A percentile compares a stretch with the other conserved stretches of the same genome.
These are phyloP conservation scores for Notamacropus eugenii DNA, from an alignment of 2,797 vertebrate genomes.

Conservation along the genomic window DNA sequence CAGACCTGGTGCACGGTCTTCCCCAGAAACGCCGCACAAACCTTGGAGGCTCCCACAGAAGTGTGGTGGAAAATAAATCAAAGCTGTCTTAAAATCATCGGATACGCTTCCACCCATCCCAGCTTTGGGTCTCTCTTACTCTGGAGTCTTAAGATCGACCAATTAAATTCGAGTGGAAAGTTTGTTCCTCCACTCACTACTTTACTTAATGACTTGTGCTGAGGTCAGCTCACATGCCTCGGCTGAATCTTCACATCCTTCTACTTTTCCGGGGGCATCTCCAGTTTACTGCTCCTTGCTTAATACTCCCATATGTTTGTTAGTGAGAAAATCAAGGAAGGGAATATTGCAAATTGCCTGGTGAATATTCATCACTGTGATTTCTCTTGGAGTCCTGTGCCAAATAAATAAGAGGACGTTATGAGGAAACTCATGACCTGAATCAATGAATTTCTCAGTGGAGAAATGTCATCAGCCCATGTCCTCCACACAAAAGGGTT, in stretches of 20 bases:
- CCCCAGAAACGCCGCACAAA: background rate
- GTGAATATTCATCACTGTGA: conserved; percentile 95
- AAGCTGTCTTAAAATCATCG: background rate
- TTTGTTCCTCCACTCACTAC: conserved; percentile 64
- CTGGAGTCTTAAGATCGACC: conserved; percentile 54
- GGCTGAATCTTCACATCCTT: conserved; percentile 58
- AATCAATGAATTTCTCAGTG: background rate
- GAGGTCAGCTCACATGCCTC: background rate
- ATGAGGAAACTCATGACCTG: background rate
- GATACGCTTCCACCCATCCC: background rate
- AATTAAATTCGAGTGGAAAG: conserved; percentile 59
- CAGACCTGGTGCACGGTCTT: background rate
- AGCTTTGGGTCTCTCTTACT: conserved; percentile 16
- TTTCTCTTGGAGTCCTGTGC: conserved; percentile 93
- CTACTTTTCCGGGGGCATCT: conserved; percentile 66
- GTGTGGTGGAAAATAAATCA: background rate
- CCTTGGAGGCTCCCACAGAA: background rate
- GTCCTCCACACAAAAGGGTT: background rate
- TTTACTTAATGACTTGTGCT: conserved; percentile 52
- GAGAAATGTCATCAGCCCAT: background rate
- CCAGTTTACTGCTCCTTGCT: conserved; percentile 87
- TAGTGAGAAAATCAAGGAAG: conserved; percentile 97
- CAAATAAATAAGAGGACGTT: conserved; percentile 74
- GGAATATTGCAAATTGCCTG: conserved; percentile 95
- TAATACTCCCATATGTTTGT: conserved; percentile 94